Percentiles rank a stretch among this genome's conserved stretches.
Conservation (phyloP, 2,797 vertebrate genomes). For the Typhlichthys subterraneus region DNA sequence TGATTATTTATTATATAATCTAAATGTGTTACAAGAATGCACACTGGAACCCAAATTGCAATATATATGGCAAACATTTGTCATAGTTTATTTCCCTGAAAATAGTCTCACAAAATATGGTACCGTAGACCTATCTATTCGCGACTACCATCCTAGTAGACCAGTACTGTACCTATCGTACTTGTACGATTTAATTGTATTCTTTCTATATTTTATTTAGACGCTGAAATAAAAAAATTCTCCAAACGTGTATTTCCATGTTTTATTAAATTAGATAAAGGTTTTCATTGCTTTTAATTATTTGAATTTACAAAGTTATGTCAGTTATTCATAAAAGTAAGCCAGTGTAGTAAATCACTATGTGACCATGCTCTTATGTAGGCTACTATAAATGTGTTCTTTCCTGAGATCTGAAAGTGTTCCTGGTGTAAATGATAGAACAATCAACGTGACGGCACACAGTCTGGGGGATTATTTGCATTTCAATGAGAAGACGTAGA, state of each 20-base stretch:
- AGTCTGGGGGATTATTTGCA: slow-evolving; percentile 8
- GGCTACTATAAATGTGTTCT: too few species aligned
- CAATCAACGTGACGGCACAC: neutral
- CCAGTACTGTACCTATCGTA: neutral
- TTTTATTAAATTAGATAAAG: neutral
- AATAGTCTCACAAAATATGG: too few species aligned
- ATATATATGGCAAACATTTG: neutral
- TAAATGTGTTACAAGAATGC: neutral
- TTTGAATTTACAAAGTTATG: neutral
- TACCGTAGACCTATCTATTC: too few species aligned
- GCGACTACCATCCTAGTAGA: too few species aligned
- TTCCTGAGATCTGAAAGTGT: too few species aligned
- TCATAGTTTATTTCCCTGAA: too few species aligned
- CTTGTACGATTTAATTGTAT: neutral
- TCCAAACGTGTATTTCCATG: neutral
- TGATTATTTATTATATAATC: too few species aligned
- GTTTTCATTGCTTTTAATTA: neutral
- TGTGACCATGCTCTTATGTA: too few species aligned
- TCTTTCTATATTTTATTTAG: neutral
- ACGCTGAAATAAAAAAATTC: neutral
- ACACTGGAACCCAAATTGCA: neutral
- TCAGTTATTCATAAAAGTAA: too few species aligned
- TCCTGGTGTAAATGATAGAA: neutral
- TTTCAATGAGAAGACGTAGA: slow-evolving; percentile 9
- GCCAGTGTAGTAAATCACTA: too few species aligned